Base-by-base conservation (phyloP, 1,140 invertebrate species). In the Anoplolepis gracilipes region DNA sequence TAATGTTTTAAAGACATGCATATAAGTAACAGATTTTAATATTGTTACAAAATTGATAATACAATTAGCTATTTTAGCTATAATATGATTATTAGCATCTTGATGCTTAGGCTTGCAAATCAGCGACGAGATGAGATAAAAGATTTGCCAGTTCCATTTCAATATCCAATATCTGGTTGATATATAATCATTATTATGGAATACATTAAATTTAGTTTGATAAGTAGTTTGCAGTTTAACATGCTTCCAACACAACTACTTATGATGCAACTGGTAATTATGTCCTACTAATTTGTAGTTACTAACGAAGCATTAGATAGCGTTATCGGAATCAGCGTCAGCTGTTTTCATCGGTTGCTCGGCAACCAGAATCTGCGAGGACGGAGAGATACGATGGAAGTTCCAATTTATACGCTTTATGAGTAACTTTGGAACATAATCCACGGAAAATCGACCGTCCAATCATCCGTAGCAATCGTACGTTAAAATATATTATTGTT, bases 261-360 rank as follows among this genome's bases (percentile, higher is more conserved):
- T 22, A n/a, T 19, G 25, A 36, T 8, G 59, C 79, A 67, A 89
- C 76, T 87, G 75, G 62, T 87, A 87, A 89, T 90, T 90, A 90
- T 90, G 81, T 85, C 16, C 16, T 49, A 85, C 85, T 90, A 87
- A 90, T 90, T 87, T 87, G 70, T 59, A 85, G 62, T 82, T 85
- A 90, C 76, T 85, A 87, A 89, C 61, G 39, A 36, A 25, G 46
- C 49, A 42, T 64, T 79, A 85, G 88, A 90, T 89, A 87, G 77
- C 30, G 42, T 33, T 87, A 77, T 75, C 46, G 69, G 36, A 33
- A 49, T 64, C 16, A 73, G 64, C 85, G 85, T 89, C 88, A 90
- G 85, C 88, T 87, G 76, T 72, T 64, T 87, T 85, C 76, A 61
- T 64, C n/a, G 59, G 85, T 55, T 49, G 36, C 25, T 59, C 22